A percentile compares a stretch with the other conserved stretches of the same genome.
Evolutionary conservation across 1,140 invertebrate species (phyloP).

Genomic region (Rhysida immarginata): DNA sequence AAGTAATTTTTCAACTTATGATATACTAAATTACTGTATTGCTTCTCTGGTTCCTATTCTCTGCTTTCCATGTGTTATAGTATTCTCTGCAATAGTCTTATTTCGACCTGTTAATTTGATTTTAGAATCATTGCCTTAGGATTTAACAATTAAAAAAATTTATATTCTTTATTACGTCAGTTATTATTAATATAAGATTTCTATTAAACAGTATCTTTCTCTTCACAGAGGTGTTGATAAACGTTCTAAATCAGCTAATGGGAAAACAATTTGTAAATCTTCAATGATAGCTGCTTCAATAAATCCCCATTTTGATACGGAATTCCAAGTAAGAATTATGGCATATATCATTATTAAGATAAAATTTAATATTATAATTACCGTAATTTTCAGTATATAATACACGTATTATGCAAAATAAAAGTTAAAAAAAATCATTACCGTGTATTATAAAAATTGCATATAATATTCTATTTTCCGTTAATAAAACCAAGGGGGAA

Average conservation of each 20-base stretch:
- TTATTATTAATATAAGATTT: too few species aligned
- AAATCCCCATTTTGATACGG: slow-evolving; percentile 29
- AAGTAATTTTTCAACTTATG: too few species aligned
- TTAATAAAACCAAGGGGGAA: background rate
- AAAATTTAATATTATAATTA: background rate
- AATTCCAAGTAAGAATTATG: slow-evolving; percentile 20
- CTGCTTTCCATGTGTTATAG: too few species aligned
- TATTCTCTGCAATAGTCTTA: too few species aligned
- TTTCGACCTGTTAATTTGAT: too few species aligned
- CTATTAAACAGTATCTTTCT: too few species aligned
- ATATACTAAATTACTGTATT: too few species aligned
- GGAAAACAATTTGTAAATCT: slow-evolving; percentile 31
- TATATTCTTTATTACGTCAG: too few species aligned
- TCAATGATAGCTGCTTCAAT: slow-evolving; percentile 28
- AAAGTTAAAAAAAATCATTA: background rate
- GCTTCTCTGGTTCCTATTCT: too few species aligned
- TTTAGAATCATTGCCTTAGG: too few species aligned
- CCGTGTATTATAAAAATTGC: background rate
- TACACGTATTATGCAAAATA: background rate
- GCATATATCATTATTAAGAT: background rate
- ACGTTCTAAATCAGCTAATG: slow-evolving; percentile 7
- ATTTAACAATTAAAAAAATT: too few species aligned
- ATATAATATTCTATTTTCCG: background rate
- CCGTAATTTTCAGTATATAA: background rate
- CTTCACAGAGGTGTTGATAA: slow-evolving; percentile 22